Evolutionary conservation across 1,140 invertebrate species (phyloP), one percentile per base, ranked within the genome.

Genomic region (Phthorimaea operculella): DNA sequence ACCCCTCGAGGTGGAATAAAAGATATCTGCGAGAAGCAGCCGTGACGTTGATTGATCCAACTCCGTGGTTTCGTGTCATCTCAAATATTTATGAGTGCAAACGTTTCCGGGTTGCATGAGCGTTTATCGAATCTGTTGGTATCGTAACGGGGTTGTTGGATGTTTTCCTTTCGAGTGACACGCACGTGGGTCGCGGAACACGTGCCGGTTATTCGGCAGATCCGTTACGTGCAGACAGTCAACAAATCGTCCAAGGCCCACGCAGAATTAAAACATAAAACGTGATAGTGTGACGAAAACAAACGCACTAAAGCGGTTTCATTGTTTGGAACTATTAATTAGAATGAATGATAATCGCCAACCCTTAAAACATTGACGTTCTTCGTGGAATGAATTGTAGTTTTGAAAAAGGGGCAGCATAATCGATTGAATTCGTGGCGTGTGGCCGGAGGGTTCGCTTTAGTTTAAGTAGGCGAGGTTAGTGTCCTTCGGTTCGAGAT

Each of bases 1-100:
- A 60, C 36, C 59, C 17, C 51, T 58, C 55, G 54, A 60, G 55
- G 57, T 60, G 36, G 58, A 62, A 54, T 57, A 59, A 63, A 55
- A 48, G 55, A 51, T 57, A 28, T 28, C 47, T 21, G 6, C 7
- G 4, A 49, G 16, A 45, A 14, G 16, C 44, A 15, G 15, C 17
- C 17, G 17, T 18, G 21, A 33, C 15, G 48, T 50, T 50, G 48
- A 50, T 28, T 33, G 18, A 50, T 50, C 21, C 44, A 47, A 16
- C 16, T 47, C 44, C 44, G 15, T 47, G 15, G 8, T 50, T 50
- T 28, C 48, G 48, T 28, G 21, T 50, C 48, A 28, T 33, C 48
- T 50, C 10, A 50, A 50, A 50, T 33, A 50, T 50, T 50, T 28
- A 50, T 50, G 48, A 12, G 1, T 18, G 44, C 15, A 47, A 17